Base-by-base conservation (phyloP, 2,797 vertebrate genomes). In the Paedocypris micromegethes region DNA sequence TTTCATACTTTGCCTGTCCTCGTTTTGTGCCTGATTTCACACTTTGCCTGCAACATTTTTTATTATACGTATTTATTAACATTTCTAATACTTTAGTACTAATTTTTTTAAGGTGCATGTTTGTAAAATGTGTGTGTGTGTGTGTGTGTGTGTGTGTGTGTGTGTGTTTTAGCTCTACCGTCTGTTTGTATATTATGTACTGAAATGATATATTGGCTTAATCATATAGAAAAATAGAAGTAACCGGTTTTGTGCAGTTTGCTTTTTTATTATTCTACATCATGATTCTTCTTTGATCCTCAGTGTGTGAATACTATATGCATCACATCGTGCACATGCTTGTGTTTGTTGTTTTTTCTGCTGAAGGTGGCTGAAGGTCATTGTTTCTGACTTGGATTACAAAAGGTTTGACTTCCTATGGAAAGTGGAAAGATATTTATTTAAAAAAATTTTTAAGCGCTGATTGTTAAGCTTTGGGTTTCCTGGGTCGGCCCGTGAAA, bases 221-320 rank as follows among this genome's bases (percentile, higher is more conserved):
- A 91, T 90, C 88, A 90, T 79, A 86, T 79, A 80, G 77, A 79
- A 87, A 89, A 90, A 89, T 90, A 89, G 88, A 87, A 89, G 86
- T 84, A 88, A 88, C 86, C 84, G 86, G 83, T 84, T 87, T 83
- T 86, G 85, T 60, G 87, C 85, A 80, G 83, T 72, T 78, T 67
- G 79, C 86, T 90, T 90, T 23, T 23, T 23, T 91, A 88, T 91
- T 90, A 83, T 89, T 88, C 69, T 79, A 87, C 83, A 82, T 68
- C 73, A 88, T 88, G 87, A 88, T 90, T 84, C 87, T 82, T 83
- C 88, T 87, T 89, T 91, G 86, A 89, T 89, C 88, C 73, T 74
- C 79, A 72, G 62, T 53, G 43, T 63, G 60, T 83, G 79, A 84
- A 82, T 83, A 52, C 55, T 51, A 50, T 45, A 23, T 62, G 73